Conservation (phyloP, 2,797 vertebrate species). For the Sebastes minor region DNA sequence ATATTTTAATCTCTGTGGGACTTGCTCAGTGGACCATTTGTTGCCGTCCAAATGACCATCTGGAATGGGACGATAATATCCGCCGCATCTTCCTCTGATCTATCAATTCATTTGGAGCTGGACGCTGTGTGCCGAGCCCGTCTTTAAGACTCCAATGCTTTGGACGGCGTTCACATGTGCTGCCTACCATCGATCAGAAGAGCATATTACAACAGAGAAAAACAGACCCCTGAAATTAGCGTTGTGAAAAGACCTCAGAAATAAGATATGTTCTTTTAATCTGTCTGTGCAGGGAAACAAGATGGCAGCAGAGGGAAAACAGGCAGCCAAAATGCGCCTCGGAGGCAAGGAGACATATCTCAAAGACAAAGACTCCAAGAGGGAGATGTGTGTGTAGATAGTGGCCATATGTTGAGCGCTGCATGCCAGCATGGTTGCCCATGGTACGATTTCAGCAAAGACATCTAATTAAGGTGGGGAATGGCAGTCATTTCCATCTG, state of each 20-base stretch:
- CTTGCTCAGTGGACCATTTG: slow-evolving; percentile 78
- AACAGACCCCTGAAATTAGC: slow-evolving; percentile 56
- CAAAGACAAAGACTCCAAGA: slow-evolving; percentile 52
- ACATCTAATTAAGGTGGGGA: slow-evolving; percentile 80
- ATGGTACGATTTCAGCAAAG: slow-evolving; percentile 68
- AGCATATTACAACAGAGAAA: slow-evolving; percentile 42
- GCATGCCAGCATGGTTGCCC: slow-evolving; percentile 64
- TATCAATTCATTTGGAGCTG: slow-evolving; percentile 70
- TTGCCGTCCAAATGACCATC: slow-evolving; percentile 81
- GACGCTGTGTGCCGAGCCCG: slow-evolving; percentile 31
- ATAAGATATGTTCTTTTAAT: slow-evolving; percentile 61
- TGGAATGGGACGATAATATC: slow-evolving; percentile 81
- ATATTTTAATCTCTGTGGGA: slow-evolving; percentile 82
- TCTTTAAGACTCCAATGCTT: slow-evolving; percentile 36
- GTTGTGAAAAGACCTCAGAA: slow-evolving; percentile 59
- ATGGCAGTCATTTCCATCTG: slow-evolving; percentile 73
- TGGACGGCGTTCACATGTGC: slow-evolving; percentile 31
- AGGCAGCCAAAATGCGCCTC: slow-evolving; percentile 19
- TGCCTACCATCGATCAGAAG: slow-evolving; percentile 10
- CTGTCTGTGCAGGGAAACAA: slow-evolving; percentile 51
- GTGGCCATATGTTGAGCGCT: slow-evolving; percentile 74
- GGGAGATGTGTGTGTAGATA: slow-evolving; percentile 53
- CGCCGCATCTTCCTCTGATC: slow-evolving; percentile 69
- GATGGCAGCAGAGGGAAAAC: slow-evolving; percentile 54
- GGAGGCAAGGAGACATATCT: slow-evolving; percentile 38